Evolutionary conservation across 2,113 vertebrate genomes (phyloP).

Genomic region (Amia ocellicauda): DNA sequence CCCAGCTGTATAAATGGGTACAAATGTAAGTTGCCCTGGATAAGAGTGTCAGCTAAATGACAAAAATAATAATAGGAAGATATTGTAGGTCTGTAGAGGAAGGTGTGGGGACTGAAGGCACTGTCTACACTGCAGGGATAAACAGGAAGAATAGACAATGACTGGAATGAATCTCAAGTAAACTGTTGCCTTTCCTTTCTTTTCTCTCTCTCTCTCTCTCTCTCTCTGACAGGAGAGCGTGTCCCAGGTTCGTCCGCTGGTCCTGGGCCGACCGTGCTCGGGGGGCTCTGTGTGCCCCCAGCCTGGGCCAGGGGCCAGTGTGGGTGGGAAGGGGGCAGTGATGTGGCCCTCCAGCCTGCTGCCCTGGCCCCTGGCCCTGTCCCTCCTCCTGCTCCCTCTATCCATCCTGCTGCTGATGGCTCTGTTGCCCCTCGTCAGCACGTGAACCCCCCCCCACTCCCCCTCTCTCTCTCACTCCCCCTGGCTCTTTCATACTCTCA

Average conservation of each 20-base stretch:
- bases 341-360: conserved; percentile 28
- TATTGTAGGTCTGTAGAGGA: too few species aligned
- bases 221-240: conserved; percentile 59
- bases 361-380: conserved; percentile 40
- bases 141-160: too few species aligned
- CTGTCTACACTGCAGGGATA: too few species aligned
- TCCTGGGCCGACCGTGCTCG: conserved; percentile 51
- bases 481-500: conserved; percentile 14
- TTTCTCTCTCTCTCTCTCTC: conserved; percentile 1
- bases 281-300: conserved; percentile 24
- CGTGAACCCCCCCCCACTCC: conserved; percentile 37
- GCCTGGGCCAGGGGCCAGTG: conserved; percentile 4
- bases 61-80: too few species aligned
- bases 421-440: conserved; percentile 46
- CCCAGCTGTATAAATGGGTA: too few species aligned
- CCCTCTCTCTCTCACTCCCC: conserved; percentile 21
- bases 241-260: conserved; percentile 67
- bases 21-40: too few species aligned
- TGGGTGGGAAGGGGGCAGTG: conserved; percentile 13
- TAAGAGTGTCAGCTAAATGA: too few species aligned
- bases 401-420: conserved; percentile 56
- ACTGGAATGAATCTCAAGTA: too few species aligned
- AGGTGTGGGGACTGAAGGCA: too few species aligned
- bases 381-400: conserved; percentile 57
- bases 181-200: not conserved